Conservation (phyloP, 1,140 invertebrate species). For the Dinoponera quadriceps region DNA sequence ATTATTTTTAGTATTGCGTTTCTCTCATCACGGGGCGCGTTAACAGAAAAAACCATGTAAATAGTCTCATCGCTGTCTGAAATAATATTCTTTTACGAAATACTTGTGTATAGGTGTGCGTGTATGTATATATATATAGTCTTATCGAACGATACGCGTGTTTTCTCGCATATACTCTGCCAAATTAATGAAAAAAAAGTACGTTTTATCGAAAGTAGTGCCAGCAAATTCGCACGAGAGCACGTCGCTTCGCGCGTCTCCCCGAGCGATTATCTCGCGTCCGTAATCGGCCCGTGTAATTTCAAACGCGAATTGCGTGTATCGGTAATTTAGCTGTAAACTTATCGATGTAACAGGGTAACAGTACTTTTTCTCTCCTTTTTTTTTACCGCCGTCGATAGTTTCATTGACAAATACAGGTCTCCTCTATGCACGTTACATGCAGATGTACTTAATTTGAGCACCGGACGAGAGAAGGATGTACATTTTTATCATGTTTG, state of each 20-base stretch:
- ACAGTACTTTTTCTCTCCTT: too few relatives aligned
- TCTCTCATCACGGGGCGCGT: background rate
- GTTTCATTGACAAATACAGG: background rate
- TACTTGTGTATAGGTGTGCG: background rate
- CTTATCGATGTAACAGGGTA: slow-evolving; percentile 13
- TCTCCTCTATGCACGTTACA: background rate
- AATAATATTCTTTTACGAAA: slow-evolving; percentile 20
- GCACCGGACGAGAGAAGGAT: background rate
- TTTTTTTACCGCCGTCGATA: slow-evolving; percentile 9
- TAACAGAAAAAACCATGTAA: slow-evolving; percentile 36
- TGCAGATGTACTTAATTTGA: slow-evolving; percentile 49
- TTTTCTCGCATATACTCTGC: too few relatives aligned
- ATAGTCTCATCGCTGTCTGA: slow-evolving; percentile 1
- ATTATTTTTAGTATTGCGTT: slow-evolving; percentile 11
- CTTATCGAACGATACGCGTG: too few relatives aligned
- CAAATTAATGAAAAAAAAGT: background rate
- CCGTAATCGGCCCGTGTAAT: background rate
- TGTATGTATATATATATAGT: too few relatives aligned
- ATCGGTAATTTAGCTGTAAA: slow-evolving; percentile 12
- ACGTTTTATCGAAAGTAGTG: background rate
- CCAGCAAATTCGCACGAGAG: background rate
- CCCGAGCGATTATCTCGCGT: background rate
- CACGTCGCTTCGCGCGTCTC: background rate
- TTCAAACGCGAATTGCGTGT: slow-evolving; percentile 25
- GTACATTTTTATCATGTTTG: background rate